Evolutionary conservation across 2,113 vertebrate genomes (phyloP), one percentile per base, ranked within the genome.

Genomic region (Myiagra hebetior): DNA sequence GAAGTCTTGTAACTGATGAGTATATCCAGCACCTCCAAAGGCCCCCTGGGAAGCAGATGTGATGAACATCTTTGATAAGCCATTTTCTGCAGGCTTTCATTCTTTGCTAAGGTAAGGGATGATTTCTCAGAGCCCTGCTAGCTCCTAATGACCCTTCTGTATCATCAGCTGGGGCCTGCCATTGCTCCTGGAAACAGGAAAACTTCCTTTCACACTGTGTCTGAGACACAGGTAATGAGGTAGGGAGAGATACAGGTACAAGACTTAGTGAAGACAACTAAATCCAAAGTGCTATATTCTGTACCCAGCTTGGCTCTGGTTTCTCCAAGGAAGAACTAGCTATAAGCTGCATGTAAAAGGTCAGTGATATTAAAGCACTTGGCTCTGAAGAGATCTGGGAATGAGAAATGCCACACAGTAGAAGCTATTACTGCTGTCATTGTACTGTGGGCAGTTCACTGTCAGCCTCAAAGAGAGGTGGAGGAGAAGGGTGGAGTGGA

Each of bases 31-130:
- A 94, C 82, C 89, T 97, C 86, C 19, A 44, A 90, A 91, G 10
- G 8, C 23, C 73, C 52, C 42, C 24, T 0, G 62, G 92, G 91
- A 96, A 73, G 64, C 57, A 68, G 64, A 70, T 59, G 52, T 90
- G 93, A 96, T 80, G 73, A 97, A 94, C 91, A 94, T 35, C 56
- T 96, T 78, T 87, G 52, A 80, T 70, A 93, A 92, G 80, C 44
- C 74, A 93, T 95, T 97, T 97, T 96, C 85, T 91, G 57, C 26
- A 28, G 83, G 63, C 56, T 95, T 94, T 47, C 52, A 62, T 86
- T 75, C 86, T 95, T 89, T 30, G 16, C 41, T 70, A 55, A 91
- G 27, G n/a, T 72, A 69, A 52, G 47, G 63, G 82, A 92, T 81
- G 82, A 64, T 86, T 97, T 97, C 68, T 76, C 50, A 89, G 50